Evolutionary conservation across 2,888 invertebrate genomes (phyloP).

Genomic region (Coenonympha glycerion): DNA sequence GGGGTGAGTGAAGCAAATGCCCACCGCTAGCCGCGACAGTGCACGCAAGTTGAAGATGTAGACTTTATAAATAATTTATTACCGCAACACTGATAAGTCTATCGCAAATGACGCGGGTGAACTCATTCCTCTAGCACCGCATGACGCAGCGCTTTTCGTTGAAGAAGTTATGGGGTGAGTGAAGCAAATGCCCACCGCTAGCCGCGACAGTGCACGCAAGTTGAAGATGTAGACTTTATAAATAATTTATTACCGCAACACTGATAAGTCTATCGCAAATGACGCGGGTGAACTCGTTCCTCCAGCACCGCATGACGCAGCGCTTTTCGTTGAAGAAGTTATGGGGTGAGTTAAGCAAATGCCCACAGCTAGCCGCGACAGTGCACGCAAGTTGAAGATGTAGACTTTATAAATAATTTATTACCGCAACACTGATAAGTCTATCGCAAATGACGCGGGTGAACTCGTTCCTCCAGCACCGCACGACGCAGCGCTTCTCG

Average conservation of each 20-base stretch:
- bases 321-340: constrained; percentile 80
- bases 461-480: constrained; percentile 95
- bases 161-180: constrained; percentile 83
- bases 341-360: constrained; percentile 83
- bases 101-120: constrained; percentile 90
- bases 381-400: constrained; percentile 93
- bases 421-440: constrained; percentile 78
- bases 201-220: constrained; percentile 90
- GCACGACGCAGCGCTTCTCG: constrained; percentile 80
- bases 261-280: constrained; percentile 91
- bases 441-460: constrained; percentile 90
- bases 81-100: constrained; percentile 81
- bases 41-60: constrained; percentile 96
- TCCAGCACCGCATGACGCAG: constrained; percentile 89
- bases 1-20: constrained; percentile 85
- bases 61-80: constrained; percentile 78
- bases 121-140: constrained; percentile 94
- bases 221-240: constrained; percentile 95
- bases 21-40: constrained; percentile 88
- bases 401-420: constrained; percentile 68
- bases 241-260: constrained; percentile 48
- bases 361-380: constrained; percentile 89
- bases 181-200: constrained; percentile 87
- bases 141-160: constrained; percentile 81
- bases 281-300: constrained; percentile 91